Conservation (phyloP, 2,797 vertebrate species). For the Hyperoplus immaculatus region DNA sequence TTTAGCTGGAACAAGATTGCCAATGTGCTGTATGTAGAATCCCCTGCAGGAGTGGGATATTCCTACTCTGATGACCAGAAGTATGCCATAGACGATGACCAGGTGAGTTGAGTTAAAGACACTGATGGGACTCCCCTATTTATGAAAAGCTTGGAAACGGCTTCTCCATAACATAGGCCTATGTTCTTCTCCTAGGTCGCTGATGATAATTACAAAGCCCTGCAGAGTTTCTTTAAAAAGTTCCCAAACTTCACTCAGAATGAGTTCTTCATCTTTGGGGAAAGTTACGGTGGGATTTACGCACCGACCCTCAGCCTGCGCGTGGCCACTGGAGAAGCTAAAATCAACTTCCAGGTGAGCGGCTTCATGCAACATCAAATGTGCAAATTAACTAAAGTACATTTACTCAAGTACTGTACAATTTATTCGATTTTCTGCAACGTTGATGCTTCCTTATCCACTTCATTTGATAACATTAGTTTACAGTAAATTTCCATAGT, state of each 20-base stretch:
- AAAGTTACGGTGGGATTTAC: slow-evolving; percentile 88
- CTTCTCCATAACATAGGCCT: not conserved
- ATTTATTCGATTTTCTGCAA: too few species aligned
- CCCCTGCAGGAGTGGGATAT: slow-evolving; percentile 87
- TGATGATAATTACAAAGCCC: slow-evolving; percentile 84
- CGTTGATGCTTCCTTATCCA: too few species aligned
- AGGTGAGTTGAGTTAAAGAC: slow-evolving; percentile 65
- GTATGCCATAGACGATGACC: slow-evolving; percentile 83
- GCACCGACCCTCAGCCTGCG: slow-evolving; percentile 82
- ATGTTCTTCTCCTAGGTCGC: slow-evolving; percentile 76
- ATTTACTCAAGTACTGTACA: too few species aligned
- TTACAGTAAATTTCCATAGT: too few species aligned
- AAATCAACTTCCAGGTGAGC: slow-evolving; percentile 85
- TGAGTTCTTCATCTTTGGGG: slow-evolving; percentile 86
- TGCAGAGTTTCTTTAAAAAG: slow-evolving; percentile 85
- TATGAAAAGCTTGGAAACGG: not conserved
- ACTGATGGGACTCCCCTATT: not conserved
- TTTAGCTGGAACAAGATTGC: slow-evolving; percentile 87
- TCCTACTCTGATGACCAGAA: slow-evolving; percentile 83
- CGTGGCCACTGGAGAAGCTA: slow-evolving; percentile 71
- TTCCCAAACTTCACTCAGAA: slow-evolving; percentile 85
- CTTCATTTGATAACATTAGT: too few species aligned
- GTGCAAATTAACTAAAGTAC: too few species aligned
- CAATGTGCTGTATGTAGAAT: slow-evolving; percentile 86
- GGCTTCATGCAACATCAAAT: not conserved